Conservation (phyloP, 2,888 invertebrate species). For the Agonopterix subpropinquella region DNA sequence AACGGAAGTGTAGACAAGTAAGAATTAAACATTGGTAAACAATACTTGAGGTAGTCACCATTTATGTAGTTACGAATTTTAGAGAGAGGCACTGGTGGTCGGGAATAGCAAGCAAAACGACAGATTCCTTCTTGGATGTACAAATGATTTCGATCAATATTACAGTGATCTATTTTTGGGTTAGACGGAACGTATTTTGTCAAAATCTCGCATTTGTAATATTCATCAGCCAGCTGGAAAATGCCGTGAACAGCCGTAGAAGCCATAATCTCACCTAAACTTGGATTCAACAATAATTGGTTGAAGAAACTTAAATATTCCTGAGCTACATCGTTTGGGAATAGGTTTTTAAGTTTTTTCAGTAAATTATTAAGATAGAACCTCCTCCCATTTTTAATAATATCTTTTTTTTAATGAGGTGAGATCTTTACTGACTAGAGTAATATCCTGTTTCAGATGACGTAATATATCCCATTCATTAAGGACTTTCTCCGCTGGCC, state of each 20-base stretch:
- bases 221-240: slow-evolving; percentile 29
- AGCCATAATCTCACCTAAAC: slow-evolving; percentile 3
- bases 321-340: slow-evolving; percentile 36
- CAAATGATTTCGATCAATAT: slow-evolving; percentile 21
- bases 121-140: slow-evolving; percentile 33
- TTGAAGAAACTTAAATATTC: slow-evolving; percentile 27
- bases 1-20: slow-evolving; percentile 27
- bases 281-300: slow-evolving; percentile 15
- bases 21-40: slow-evolving; percentile 30
- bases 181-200: slow-evolving; percentile 29
- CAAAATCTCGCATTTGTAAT: slow-evolving; percentile 27
- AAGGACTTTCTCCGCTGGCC: not conserved
- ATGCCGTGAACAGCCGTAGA: slow-evolving; percentile 28
- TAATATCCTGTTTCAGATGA: slow-evolving; percentile 23
- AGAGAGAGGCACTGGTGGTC: slow-evolving; percentile 29
- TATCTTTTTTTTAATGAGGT: slow-evolving; percentile 12
- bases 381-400: slow-evolving; percentile 1
- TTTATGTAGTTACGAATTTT: slow-evolving; percentile 24
- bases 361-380: slow-evolving; percentile 25
- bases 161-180: slow-evolving; percentile 30
- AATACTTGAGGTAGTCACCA: slow-evolving; percentile 34
- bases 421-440: slow-evolving; percentile 10
- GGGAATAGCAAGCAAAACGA: slow-evolving; percentile 25
- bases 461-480: slow-evolving; percentile 11
- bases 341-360: slow-evolving; percentile 38